Base-by-base conservation (phyloP, 2,113 vertebrate species). In the Coracopsis vasa region DNA sequence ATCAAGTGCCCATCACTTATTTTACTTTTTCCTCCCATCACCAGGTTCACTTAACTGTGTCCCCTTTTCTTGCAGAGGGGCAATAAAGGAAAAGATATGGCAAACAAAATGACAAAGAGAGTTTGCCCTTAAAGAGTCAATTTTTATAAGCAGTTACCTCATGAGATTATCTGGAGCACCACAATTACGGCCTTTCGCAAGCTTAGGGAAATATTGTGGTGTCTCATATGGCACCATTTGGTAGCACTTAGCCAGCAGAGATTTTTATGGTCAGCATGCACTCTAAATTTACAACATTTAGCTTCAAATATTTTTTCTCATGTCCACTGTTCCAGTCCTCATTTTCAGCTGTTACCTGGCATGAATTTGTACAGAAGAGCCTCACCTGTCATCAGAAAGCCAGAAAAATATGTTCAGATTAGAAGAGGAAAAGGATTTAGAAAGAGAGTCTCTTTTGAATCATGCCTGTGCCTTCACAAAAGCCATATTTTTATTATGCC, bases 151-250 rank as follows among this genome's bases (percentile, higher is more conserved):
- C 54, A 67, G 54, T 87, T 87, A 91, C 96, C 82, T 70, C 88
- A 93, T 86, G 74, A 92, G 71, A 95, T 93, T 89, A 93, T 87
- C 93, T 78, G 88, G 77, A 94, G 71, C 66, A 90, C 94, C 77
- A 73, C 62, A 96, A 88, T 96, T 93, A 96, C 16, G 73, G 92
- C 80, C 96, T 97, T 94, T 94, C 14, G 60, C 80, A 95, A 93
- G 81, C 44, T 78, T 84, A 54, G 83, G 86, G 91, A 96, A 97
- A 84, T 90, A 84, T 88, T 95, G 93, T 87, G 96, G 94, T 92
- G 80, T 93, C 88, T 96, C 94, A 85, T 81, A 92, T 91, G 86
- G 91, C 91, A 96, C 84, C 86, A 82, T 95, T 97, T 94, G 95
- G 84, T 95, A 96, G 91, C 84, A 89, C 31, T 96, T 94, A 95